Evolutionary conservation across 2,113 vertebrate genomes (phyloP), one percentile per base, ranked within the genome.

Genomic region (Anhinga anhinga): DNA sequence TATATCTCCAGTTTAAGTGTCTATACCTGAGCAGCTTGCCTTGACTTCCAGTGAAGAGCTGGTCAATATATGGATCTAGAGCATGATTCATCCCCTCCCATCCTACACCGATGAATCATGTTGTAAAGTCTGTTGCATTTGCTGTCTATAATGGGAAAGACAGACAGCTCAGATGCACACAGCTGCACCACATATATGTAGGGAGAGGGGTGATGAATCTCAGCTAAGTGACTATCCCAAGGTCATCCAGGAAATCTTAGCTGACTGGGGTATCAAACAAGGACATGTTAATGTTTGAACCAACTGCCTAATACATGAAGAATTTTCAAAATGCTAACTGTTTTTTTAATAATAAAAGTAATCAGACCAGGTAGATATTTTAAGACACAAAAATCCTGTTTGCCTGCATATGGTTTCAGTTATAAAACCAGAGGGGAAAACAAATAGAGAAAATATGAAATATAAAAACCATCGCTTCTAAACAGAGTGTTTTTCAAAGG

Each of bases 401-500:
- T 95, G 86, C 27, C 53, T 88, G 73, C 97, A 94, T 94, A 82
- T 95, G 94, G 95, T 97, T 96, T 86, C 53, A 82, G 73, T 97
- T 97, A 95, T 80, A 90, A 97, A 97, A 97, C 89, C 89, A 94
- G 90, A 96, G 90, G 93, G 96, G 86, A 97, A 95, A 97, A 94
- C 94, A 83, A 93, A 94, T 85, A 95, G 72, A 82, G 91, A 93
- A 87, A 95, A 93, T 96, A 93, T 93, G 91, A 97, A 97, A 95
- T 83, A 94, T 91, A 97, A 97, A 95, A 95, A 91, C 73, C 3
- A 4, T 93, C 15, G 18, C 90, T 95, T 95, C 90, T 96, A 97
- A 96, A 94, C 92, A 97, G 95, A 95, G 96, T n/a, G 83, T 91
- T 95, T 97, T 97, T 97, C 96, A 95, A 96, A 97, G 96, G 91